Evolutionary conservation across 2,888 invertebrate species (phyloP), one percentile per base, ranked within the genome.

Genomic region (Empis livida): DNA sequence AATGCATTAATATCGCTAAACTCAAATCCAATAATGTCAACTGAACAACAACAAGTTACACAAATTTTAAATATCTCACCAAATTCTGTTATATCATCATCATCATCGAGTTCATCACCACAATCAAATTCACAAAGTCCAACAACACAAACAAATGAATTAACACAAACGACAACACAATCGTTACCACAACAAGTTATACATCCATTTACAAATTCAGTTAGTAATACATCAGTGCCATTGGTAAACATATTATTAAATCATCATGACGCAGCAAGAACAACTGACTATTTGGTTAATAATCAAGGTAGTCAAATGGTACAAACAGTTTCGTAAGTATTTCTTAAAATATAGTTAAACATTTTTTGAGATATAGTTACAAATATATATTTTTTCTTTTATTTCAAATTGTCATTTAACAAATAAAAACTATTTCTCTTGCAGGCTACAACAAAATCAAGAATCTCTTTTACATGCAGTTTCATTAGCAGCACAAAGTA

Each of bases 381-480:
- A n/a, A n/a, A n/a, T n/a, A n/a, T 20, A 5, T 20, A 5, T 20
- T 20, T 20, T 20, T 3, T 20, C 14, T 9, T 1, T 38, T 8
- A 10, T 11, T 16, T 40, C 3, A 45, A 30, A 27, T 32, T 32
- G 31, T n/a, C n/a, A 13, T 10, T 35, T 30, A 5, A 23, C 16
- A 39, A 15, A 31, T n/a, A n/a, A n/a, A n/a, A n/a, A n/a, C n/a
- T n/a, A 13, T 39, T 20, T 5, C 16, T 14, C 11, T 27, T 27
- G 9, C 8, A 27, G 23, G 8, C 23, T 9, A 27, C 23, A 27
- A 27, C 23, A 27, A 27, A 27, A 27, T 27, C 23, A 27, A 27
- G 68, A 69, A 66, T 67, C 68, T 64, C 67, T 69, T 44, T 61
- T 68, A 41, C 54, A 57, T 51, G 53, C 54, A 49, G 66, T 68